Percentiles rank a stretch among this genome's conserved stretches.
These are phyloP conservation scores for Andrena haemorrhoa DNA, from an alignment of 2,888 invertebrate genomes.

Conservation along the genomic window DNA sequence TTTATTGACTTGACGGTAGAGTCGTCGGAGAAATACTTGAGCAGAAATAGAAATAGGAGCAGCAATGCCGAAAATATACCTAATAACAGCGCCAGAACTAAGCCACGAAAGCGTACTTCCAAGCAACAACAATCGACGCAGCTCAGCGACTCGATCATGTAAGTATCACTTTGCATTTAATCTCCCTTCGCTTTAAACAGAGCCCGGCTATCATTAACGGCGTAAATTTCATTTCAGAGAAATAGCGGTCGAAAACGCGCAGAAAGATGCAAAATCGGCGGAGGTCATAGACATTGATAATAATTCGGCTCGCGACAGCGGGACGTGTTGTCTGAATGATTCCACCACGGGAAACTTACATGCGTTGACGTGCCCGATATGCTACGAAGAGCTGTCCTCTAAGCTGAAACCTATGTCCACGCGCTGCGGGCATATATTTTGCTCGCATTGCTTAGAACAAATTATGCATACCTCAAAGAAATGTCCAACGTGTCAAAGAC, in stretches of 20 bases:
- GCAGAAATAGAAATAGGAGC: not conserved
- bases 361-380: constrained; percentile 75
- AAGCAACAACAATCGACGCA: not conserved
- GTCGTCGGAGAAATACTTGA: constrained; percentile 32
- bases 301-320: not conserved
- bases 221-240: constrained; percentile 33
- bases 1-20: constrained; percentile 73
- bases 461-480: constrained; percentile 64
- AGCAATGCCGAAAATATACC: constrained; percentile 1
- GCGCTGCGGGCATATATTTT: constrained; percentile 78
- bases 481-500: constrained; percentile 75
- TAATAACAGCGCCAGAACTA: not conserved
- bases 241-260: not conserved
- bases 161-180: not conserved
- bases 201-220: not conserved
- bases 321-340: constrained; percentile 40
- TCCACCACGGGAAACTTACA: constrained; percentile 29
- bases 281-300: constrained; percentile 57
- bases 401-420: constrained; percentile 74
- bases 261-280: not conserved
- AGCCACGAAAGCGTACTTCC: not conserved
- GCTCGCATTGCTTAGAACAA: constrained; percentile 71
- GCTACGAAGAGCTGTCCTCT: constrained; percentile 72
- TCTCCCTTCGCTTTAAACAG: not conserved
- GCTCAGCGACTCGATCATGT: constrained; percentile 10